These are phyloP conservation scores for Lithobates sylvaticus DNA, from an alignment of 2,797 vertebrate genomes.

Conservation along the genomic window DNA sequence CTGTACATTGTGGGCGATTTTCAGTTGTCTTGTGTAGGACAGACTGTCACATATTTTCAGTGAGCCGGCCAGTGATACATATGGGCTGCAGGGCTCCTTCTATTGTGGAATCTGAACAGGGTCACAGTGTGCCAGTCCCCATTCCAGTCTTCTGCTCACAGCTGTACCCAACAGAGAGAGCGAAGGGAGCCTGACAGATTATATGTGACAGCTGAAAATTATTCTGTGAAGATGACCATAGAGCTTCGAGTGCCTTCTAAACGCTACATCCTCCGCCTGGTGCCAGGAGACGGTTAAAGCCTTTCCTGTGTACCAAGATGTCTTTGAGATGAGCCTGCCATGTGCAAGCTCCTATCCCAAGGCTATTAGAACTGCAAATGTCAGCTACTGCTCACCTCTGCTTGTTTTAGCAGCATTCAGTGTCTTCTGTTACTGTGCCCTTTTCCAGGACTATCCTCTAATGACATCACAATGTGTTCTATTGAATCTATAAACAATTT, in stretches of 20 bases:
- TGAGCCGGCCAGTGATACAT: background rate
- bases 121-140: conserved; percentile 25
- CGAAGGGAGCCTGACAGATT: conserved; percentile 13
- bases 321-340: background rate
- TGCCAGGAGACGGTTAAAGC: background rate
- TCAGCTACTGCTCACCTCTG: background rate
- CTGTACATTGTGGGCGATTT: background rate
- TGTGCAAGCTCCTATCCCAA: background rate
- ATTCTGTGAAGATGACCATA: conserved; percentile 8
- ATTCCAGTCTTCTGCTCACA: conserved; percentile 2
- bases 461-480: background rate
- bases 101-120: conserved; percentile 32
- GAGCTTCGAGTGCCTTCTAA: background rate
- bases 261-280: conserved; percentile 5
- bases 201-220: conserved; percentile 27
- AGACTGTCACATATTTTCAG: conserved; percentile 21
- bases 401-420: background rate
- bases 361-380: background rate
- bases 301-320: background rate
- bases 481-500: background rate
- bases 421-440: background rate
- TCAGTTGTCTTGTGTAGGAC: background rate
- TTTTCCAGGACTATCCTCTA: background rate
- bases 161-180: conserved; percentile 6
- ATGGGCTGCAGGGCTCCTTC: conserved; percentile 12